Evolutionary conservation across 1,140 invertebrate species (phyloP).

Genomic region (Agrypnia vestita): DNA sequence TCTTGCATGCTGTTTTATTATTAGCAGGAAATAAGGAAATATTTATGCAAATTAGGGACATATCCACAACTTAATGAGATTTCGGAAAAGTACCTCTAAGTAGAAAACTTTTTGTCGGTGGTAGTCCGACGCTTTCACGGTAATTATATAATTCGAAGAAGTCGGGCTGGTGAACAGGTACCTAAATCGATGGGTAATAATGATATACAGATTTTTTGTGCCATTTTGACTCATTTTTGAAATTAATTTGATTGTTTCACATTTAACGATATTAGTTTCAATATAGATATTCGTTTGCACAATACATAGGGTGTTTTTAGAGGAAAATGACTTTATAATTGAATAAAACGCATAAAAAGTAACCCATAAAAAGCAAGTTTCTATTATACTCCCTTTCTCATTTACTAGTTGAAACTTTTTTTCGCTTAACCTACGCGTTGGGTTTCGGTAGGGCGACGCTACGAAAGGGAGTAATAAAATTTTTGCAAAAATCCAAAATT

Average conservation of each 20-base stretch:
- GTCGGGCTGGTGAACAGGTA: neutral
- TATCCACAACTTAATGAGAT: neutral
- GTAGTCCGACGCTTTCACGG: neutral
- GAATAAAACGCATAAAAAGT: no score
- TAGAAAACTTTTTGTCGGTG: neutral
- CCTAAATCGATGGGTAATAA: neutral
- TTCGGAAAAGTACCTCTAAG: neutral
- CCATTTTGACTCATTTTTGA: no score
- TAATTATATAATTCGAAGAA: neutral
- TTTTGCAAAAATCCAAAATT: no score
- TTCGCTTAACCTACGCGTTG: no score
- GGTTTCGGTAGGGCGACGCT: no score
- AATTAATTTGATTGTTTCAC: neutral
- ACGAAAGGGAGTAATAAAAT: no score
- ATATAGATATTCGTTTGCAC: neutral
- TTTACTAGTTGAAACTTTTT: no score
- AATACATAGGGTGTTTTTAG: no score
- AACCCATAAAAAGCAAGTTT: no score
- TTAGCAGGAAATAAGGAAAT: conserved; percentile 31
- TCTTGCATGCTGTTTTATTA: conserved; percentile 30
- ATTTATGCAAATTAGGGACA: conserved; percentile 30
- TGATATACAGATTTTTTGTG: neutral
- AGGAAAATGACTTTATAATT: no score
- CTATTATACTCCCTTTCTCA: no score
- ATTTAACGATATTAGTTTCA: neutral